A percentile compares a stretch with the other conserved stretches of the same genome.
Conservation (phyloP, 2,113 vertebrate species). For the Oncorhynchus masou region DNA sequence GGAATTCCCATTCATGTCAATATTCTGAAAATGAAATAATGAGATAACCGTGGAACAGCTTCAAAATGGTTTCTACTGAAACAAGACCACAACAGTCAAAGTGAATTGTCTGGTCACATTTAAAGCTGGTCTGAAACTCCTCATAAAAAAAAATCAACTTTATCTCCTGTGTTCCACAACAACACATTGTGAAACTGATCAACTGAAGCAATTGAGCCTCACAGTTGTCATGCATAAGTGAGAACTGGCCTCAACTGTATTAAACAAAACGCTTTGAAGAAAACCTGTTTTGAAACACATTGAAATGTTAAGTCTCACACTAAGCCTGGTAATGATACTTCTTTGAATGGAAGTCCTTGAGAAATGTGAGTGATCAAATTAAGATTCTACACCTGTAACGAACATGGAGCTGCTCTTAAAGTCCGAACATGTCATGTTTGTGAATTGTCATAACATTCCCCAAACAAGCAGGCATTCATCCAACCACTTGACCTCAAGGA, state of each 20-base stretch:
- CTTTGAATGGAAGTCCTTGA: background rate
- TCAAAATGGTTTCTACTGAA: conserved; percentile 47
- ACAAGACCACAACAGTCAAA: conserved; percentile 40
- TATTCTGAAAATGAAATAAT: background rate
- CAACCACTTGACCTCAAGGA: conserved; percentile 29
- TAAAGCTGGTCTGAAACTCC: conserved; percentile 51
- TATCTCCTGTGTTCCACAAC: conserved; percentile 28
- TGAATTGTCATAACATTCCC: conserved; percentile 8
- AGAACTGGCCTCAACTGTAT: conserved; percentile 38
- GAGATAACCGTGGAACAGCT: conserved; percentile 25
- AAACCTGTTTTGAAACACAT: conserved; percentile 26
- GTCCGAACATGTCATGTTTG: conserved; percentile 14
- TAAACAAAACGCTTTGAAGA: conserved; percentile 44
- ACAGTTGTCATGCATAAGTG: conserved; percentile 47
- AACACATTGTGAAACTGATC: conserved; percentile 56
- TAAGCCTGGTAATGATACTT: conserved; percentile 21
- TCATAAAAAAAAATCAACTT: conserved; percentile 45
- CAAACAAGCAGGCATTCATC: conserved; percentile 16
- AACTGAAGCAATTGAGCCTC: conserved; percentile 43
- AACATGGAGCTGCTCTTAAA: conserved; percentile 18
- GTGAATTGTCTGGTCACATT: conserved; percentile 55
- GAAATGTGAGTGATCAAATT: background rate
- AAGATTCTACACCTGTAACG: conserved; percentile 5
- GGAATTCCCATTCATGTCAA: too few relatives aligned
- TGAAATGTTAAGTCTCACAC: conserved; percentile 22